Conservation (phyloP, 2,113 vertebrate species). For the Zapornia atra region DNA sequence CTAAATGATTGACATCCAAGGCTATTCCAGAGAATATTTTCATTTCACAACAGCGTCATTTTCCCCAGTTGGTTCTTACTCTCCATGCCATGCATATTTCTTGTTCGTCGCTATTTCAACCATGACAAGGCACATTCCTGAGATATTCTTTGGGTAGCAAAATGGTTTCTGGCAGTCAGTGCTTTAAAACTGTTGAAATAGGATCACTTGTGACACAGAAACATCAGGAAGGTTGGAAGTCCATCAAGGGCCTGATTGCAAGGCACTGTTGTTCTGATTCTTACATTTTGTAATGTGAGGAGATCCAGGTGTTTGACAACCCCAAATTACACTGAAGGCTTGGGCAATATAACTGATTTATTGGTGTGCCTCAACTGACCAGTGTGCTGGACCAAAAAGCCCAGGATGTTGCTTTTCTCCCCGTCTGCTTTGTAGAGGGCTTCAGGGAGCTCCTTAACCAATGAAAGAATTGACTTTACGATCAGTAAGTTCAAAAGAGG, state of each 20-base stretch:
- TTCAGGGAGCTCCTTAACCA: not conserved
- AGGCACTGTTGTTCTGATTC: not conserved
- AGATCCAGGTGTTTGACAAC: not conserved
- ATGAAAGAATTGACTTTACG: not conserved
- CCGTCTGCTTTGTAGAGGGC: not conserved
- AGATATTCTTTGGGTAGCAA: not conserved
- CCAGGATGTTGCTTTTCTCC: not conserved
- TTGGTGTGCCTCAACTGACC: not conserved
- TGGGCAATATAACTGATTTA: not conserved
- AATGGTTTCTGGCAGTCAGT: not conserved
- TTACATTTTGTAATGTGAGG: not conserved
- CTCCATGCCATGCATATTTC: not conserved
- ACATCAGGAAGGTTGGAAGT: not conserved
- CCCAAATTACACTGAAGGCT: not conserved
- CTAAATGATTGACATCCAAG: not conserved
- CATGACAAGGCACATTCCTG: not conserved
- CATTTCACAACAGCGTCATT: not conserved
- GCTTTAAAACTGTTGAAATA: not conserved
- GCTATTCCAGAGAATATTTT: conserved; percentile 9
- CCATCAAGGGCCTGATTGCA: not conserved
- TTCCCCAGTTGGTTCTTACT: not conserved
- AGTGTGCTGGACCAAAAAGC: not conserved
- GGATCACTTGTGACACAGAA: not conserved
- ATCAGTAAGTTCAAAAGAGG: not conserved
- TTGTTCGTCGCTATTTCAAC: not conserved